Base-by-base conservation (phyloP, 2,888 invertebrate genomes). In the Schizotus pectinicornis region DNA sequence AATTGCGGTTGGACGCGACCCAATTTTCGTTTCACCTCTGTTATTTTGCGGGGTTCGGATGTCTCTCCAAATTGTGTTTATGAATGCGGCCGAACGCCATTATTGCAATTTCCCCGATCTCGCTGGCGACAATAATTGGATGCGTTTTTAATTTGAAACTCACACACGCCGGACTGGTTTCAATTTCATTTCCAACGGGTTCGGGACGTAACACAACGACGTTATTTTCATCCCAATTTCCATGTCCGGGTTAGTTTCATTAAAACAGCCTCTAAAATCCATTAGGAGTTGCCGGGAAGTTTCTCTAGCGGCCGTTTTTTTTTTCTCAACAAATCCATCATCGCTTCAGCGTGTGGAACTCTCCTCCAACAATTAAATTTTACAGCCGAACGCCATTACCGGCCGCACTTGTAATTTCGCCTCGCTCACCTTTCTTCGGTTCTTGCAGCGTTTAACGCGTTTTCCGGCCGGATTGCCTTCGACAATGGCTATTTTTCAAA, bases 21-120 rank as follows among this genome's bases (percentile, higher is more conserved):
- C 22, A 22, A 22, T 22, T 22, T 2, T 22, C 22, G 22, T 22
- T 22, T 22, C 22, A 22, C 22, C 22, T 22, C 22, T 22, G 22
- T 22, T 22, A 22, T 22, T 22, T 22, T 22, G 22, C 5, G 22
- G 22, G 5, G 22, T 22, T 22, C 22, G 3, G 5, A 22, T 22
- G 22, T 22, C 22, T 22, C 22, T 22, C 5, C 22, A 22, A 22
- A 22, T 22, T 22, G 22, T 22, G 22, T 22, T 22, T 22, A 22
- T 22, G 22, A 3, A 22, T 22, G 22, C 22, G 51, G 56, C 62
- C 54, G 57, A 52, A 61, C 37, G 59, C 59, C 54, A 63, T 65
- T 67, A 64, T 67, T 67, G 67, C 62, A 61, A 65, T 67, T 61
- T n/a, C n/a, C 59, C 59, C 43, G 38, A 45, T 56, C 50, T 49